Base-by-base conservation (phyloP, 2,797 vertebrate species). In the Pantherophis alleghaniensis region DNA sequence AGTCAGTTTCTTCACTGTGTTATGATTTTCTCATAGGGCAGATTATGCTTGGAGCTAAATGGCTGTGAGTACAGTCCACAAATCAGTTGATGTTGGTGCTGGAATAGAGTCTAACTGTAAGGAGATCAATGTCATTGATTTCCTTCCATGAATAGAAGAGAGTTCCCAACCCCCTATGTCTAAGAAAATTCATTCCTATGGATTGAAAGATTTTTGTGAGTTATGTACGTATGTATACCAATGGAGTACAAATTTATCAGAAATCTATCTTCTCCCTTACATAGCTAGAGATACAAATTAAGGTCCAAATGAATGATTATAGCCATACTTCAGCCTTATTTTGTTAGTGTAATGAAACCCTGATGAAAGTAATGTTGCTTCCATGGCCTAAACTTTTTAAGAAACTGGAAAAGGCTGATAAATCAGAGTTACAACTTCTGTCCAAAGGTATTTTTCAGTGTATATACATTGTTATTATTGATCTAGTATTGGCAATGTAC, bases 31-130 rank as follows among this genome's bases (percentile, higher is more conserved):
- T 28, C 13, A 3, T 24, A 94, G 90, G 7, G 74, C 92, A 96
- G 93, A 96, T 95, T 89, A 86, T 94, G 93, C 94, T 95, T 95
- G 83, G 87, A 93, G 94, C 74, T 93, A 95, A 87, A 92, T 94
- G 94, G 69, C n/a, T 91, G 59, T 90, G 94, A 95, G 95, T 94
- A 95, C 94, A 57, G n/a, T 94, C 59, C 66, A 63, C 20, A 89
- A 22, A 97, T 89, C 92, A 95, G 66, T 18, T 95, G 60, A 69
- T 96, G 96, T 0, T 10, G 91, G 95, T 95, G 42, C 59, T 56
- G 53, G 14, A 55, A 87, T 16, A 87, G 53, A 87, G 16, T 18
- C 59, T 51, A 86, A 47, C 55, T 55, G 3, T 18, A 86, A n/a
- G 1, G 61, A 55, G 51, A 69, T 55, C 89, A 53, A 55, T 53